These are phyloP conservation scores for Chaenogobius annularis DNA, from an alignment of 2,113 vertebrate species.

Conservation along the genomic window DNA sequence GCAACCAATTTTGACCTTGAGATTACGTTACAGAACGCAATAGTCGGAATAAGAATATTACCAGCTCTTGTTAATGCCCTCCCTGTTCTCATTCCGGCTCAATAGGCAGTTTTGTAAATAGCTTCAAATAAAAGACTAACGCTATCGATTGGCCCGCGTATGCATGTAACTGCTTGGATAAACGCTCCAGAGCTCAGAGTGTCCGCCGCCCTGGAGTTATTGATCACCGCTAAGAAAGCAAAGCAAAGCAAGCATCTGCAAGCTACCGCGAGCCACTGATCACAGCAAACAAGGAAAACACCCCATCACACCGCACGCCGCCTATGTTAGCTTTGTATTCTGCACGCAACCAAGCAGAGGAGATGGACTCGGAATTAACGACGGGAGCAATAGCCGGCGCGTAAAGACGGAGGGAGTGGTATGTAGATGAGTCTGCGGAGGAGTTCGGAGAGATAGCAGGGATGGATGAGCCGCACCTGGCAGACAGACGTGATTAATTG, in stretches of 20 bases:
- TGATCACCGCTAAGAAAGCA: constrained; percentile 36
- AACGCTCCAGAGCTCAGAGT: constrained; percentile 29
- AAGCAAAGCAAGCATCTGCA: constrained; percentile 23
- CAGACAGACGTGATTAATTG: constrained; percentile 45
- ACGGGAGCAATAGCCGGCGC: constrained; percentile 21
- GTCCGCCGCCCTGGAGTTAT: constrained; percentile 24
- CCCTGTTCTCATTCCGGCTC: background rate
- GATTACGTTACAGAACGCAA: background rate
- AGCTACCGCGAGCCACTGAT: constrained; percentile 36
- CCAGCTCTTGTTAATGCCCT: background rate
- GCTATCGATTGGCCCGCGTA: constrained; percentile 31
- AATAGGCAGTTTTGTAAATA: constrained; percentile 15
- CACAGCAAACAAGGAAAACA: constrained; percentile 30
- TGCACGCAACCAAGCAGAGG: constrained; percentile 6
- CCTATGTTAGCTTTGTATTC: constrained; percentile 44
- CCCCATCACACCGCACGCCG: constrained; percentile 8
- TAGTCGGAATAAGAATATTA: no score
- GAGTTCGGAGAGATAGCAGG: constrained; percentile 13
- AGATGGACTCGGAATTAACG: constrained; percentile 41
- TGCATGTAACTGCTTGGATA: background rate
- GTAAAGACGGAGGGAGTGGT: constrained; percentile 23
- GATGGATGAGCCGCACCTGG: constrained; percentile 46
- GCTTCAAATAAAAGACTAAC: constrained; percentile 25
- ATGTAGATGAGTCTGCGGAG: constrained; percentile 42
- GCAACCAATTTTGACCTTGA: background rate